phyloP scores from a whole-genome alignment of 2,797 vertebrate species.

The Dendrocincla tyrannina region DNA sequence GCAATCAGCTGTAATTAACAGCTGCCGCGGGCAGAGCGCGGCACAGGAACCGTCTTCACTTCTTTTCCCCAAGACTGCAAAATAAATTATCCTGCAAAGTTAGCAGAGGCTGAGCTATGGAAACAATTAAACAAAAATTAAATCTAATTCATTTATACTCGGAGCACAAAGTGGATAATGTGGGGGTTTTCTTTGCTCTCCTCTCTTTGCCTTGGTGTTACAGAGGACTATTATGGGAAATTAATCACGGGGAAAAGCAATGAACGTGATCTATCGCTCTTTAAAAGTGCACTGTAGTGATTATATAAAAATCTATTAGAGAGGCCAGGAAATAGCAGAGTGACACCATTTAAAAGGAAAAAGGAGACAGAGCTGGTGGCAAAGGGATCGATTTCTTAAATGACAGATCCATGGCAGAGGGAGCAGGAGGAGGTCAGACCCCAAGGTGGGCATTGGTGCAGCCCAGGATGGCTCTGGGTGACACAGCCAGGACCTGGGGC shows the following conservation, averaged over 20 bases:
- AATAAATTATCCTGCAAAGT: constrained; percentile 88
- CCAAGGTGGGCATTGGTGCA: background rate
- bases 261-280: constrained; percentile 81
- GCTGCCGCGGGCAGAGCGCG: constrained; percentile 71
- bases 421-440: background rate
- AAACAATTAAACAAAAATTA: constrained; percentile 93
- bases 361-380: constrained; percentile 33
- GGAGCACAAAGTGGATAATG: constrained; percentile 85
- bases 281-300: constrained; percentile 77
- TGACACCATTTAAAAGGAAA: constrained; percentile 51
- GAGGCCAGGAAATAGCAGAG: constrained; percentile 58
- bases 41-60: constrained; percentile 55
- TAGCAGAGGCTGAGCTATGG: constrained; percentile 85
- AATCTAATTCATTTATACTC: constrained; percentile 88
- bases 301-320: constrained; percentile 76
- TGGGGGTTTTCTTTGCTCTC: constrained; percentile 56
- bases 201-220: constrained; percentile 73
- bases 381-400: constrained; percentile 29
- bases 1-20: constrained; percentile 87
- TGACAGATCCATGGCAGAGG: background rate
- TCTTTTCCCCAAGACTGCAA: constrained; percentile 80
- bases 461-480: rapidly evolving
- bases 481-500: rapidly evolving
- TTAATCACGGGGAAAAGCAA: constrained; percentile 82
- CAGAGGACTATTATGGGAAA: constrained; percentile 81